These are phyloP conservation scores for Hydriomena furcata DNA, from an alignment of 2,888 invertebrate genomes.

Conservation along the genomic window DNA sequence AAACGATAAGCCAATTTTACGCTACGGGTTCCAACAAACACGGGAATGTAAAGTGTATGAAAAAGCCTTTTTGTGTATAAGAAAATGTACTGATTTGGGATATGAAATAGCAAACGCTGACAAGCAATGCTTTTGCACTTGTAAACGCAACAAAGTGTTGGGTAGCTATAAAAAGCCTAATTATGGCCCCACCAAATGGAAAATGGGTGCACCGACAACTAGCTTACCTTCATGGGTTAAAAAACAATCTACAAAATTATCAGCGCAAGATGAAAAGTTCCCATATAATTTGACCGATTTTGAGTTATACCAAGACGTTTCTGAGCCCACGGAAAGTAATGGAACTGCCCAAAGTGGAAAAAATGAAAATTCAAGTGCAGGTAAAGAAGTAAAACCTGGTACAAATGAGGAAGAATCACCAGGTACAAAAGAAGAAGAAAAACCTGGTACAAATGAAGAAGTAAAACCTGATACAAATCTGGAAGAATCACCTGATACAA, in stretches of 20 bases:
- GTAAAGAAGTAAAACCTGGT: too few species aligned
- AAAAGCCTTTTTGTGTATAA: conserved; percentile 58
- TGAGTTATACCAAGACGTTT: conserved; percentile 12
- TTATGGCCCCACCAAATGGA: conserved; percentile 39
- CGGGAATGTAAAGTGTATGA: conserved; percentile 51
- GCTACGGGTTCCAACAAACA: conserved; percentile 65
- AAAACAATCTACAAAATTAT: conserved; percentile 2
- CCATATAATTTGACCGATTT: neutral
- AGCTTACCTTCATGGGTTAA: conserved; percentile 53
- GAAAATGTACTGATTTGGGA: conserved; percentile 55
- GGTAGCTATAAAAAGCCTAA: conserved; percentile 36
- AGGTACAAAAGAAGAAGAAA: too few species aligned
- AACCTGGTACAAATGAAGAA: too few species aligned
- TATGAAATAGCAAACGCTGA: conserved; percentile 60
- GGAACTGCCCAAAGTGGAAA: neutral
- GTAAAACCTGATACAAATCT: too few species aligned
- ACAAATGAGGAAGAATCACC: too few species aligned
- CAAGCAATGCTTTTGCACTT: conserved; percentile 59
- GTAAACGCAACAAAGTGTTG: conserved; percentile 50
- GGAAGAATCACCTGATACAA: too few species aligned
- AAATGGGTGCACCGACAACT: conserved; percentile 55
- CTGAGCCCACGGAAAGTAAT: neutral
- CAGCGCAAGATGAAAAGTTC: neutral
- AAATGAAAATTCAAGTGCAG: neutral
- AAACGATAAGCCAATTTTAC: conserved; percentile 42